Percentiles rank a stretch among this genome's conserved stretches.
Conservation (phyloP, 2,888 invertebrate species). For the Chrysina gloriosa region DNA sequence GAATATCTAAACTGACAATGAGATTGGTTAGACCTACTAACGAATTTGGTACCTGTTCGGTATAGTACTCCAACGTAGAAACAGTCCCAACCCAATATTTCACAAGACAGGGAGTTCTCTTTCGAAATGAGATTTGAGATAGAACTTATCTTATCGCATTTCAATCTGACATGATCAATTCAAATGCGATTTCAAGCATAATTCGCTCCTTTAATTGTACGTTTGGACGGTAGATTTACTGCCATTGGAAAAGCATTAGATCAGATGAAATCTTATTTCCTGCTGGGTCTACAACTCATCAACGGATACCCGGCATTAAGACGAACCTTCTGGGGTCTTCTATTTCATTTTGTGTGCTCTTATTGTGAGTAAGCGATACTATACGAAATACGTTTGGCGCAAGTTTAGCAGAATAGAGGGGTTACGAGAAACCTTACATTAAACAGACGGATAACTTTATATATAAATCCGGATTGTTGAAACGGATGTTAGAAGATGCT, state of each 20-base stretch:
- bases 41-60: no score
- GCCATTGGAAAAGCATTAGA: slow-evolving; percentile 29
- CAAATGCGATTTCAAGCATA: slow-evolving; percentile 28
- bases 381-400: slow-evolving; percentile 15
- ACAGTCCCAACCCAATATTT: no score
- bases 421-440: slow-evolving; percentile 28
- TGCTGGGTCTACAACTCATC: slow-evolving; percentile 32
- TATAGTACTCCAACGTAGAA: no score
- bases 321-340: slow-evolving; percentile 5
- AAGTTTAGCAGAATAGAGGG: slow-evolving; percentile 15
- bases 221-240: slow-evolving; percentile 24
- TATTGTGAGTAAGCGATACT: slow-evolving; percentile 7
- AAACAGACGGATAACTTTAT: slow-evolving; percentile 25
- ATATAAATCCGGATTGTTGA: slow-evolving; percentile 16
- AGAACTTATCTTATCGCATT: slow-evolving; percentile 24
- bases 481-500: slow-evolving; percentile 13
- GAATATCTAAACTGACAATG: no score
- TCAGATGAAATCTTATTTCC: slow-evolving; percentile 25
- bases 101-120: no score
- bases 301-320: slow-evolving; percentile 8
- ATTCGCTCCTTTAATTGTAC: slow-evolving; percentile 18
- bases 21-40: no score
- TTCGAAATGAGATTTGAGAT: neutral
- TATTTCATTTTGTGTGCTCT: slow-evolving; percentile 14
- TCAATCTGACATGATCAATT: slow-evolving; percentile 30